Evolutionary conservation across 2,797 vertebrate species (phyloP).

Genomic region (Melanotaenia boesemani): DNA sequence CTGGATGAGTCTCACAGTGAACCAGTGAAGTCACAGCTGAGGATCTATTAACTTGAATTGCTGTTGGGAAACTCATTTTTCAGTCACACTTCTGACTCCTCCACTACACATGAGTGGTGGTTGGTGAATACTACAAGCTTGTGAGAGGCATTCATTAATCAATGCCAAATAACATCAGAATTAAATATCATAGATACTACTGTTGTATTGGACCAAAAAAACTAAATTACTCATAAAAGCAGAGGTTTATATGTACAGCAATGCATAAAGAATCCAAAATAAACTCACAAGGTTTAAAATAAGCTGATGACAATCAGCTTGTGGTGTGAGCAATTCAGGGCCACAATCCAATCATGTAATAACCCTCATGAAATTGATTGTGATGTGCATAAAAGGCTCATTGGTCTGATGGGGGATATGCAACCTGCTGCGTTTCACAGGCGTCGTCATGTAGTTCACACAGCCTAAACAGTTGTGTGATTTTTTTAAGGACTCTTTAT

Average conservation of each 20-base stretch:
- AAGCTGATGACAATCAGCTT: slow-evolving; percentile 45
- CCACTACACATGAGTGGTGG: not conserved
- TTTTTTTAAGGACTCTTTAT: too few relatives aligned
- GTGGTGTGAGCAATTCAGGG: slow-evolving; percentile 49
- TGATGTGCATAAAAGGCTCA: slow-evolving; percentile 43
- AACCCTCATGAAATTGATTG: slow-evolving; percentile 64
- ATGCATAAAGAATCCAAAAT: slow-evolving; percentile 9
- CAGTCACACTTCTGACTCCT: slow-evolving; percentile 10
- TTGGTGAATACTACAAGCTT: slow-evolving; percentile 19
- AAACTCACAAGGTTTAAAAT: slow-evolving; percentile 35
- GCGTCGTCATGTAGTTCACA: slow-evolving; percentile 22
- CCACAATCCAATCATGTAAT: slow-evolving; percentile 56
- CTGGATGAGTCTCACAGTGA: slow-evolving; percentile 14
- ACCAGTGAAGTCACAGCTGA: slow-evolving; percentile 8
- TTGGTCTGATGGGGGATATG: slow-evolving; percentile 47
- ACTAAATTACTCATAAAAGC: slow-evolving; percentile 16
- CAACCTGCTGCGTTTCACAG: slow-evolving; percentile 53
- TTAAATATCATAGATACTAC: slow-evolving; percentile 2
- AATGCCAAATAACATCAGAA: not conserved
- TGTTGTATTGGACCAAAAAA: slow-evolving; percentile 5
- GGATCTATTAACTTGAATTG: slow-evolving; percentile 10
- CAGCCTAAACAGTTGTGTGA: not conserved
- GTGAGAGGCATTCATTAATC: slow-evolving; percentile 6
- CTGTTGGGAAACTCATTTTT: slow-evolving; percentile 11
- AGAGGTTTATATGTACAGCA: slow-evolving; percentile 3